A percentile compares a stretch with the other conserved stretches of the same genome.
These are phyloP conservation scores for Ammodramus savannarum DNA, from an alignment of 2,113 vertebrate genomes.

Conservation along the genomic window DNA sequence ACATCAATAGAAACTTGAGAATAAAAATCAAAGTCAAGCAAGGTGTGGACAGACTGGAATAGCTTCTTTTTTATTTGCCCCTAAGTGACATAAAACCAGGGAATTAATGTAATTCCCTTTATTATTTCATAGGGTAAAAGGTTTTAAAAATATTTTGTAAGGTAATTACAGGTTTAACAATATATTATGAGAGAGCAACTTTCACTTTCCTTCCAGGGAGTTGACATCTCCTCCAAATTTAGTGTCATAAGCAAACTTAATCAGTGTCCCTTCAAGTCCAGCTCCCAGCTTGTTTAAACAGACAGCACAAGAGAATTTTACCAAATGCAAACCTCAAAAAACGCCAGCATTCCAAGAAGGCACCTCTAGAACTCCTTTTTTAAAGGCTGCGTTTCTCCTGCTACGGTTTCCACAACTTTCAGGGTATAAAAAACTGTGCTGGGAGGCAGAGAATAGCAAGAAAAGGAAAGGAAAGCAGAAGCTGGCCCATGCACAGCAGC, in stretches of 20 bases:
- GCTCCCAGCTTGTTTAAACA: not conserved
- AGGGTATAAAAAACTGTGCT: not conserved
- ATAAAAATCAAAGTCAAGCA: not conserved
- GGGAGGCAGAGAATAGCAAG: not conserved
- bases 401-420: not conserved
- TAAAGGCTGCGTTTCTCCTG: not conserved
- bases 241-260: not conserved
- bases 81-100: constrained; percentile 80
- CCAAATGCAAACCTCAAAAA: not conserved
- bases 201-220: not conserved
- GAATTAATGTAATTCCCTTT: constrained; percentile 71
- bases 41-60: not conserved
- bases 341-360: not conserved
- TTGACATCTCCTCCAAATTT: not conserved
- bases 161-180: not conserved
- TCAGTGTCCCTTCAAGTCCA: not conserved
- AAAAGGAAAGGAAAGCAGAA: not conserved
- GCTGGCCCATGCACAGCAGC: fast-evolving
- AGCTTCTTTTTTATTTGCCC: constrained; percentile 75
- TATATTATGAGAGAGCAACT: not conserved
- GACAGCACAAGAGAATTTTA: not conserved
- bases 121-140: not conserved
- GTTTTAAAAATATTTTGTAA: not conserved
- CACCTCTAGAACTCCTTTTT: not conserved
- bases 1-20: not conserved